Base-by-base conservation (phyloP, 1,140 invertebrate genomes). In the Drosophila micromelanica region DNA sequence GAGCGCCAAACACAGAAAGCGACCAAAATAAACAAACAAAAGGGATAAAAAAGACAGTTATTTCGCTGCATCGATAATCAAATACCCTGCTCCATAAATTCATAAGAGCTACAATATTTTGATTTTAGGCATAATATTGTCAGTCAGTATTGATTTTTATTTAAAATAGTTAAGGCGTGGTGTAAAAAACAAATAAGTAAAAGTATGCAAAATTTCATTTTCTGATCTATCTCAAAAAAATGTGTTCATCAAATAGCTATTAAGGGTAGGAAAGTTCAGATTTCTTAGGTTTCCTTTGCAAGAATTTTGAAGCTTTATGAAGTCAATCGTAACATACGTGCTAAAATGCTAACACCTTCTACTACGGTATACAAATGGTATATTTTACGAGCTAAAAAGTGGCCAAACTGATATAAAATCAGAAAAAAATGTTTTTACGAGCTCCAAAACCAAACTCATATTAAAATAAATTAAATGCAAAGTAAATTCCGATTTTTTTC, bases 381-480 rank as follows among this genome's bases (percentile, higher is more conserved):
- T 80, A 70, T 78, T 89, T 87, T 76, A 87, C 65, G 84, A 82
- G 64, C 63, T 54, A 89, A 78, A 87, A 72, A 82, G 74, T 79
- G 64, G 62, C 59, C 72, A 73, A 78, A 78, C 56, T 54, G 64
- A 73, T 87, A 68, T 78, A 82, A 84, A 71, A 51, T 59, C 59
- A 79, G 65, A 71, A 71, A 71, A 75, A 64, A 68, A 73, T 20
- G 37, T 38, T 57, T 87, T 86, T 87, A 82, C 49, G 75, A 70
- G 65, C 27, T 40, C 15, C 52, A 55, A 17, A 59, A 45, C 12
- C 48, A 9, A 13, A 15, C 8, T 8, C 48, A 32, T 32, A 13
- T 60, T 32, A 48, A 49, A 45, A n/a, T 61, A 59, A 73, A 42
- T 59, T 5, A 67, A 68, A 73, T 48, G 55, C 56, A 52, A 68